These are phyloP conservation scores for Salpingus planirostris DNA, from an alignment of 2,888 invertebrate species.

Conservation along the genomic window DNA sequence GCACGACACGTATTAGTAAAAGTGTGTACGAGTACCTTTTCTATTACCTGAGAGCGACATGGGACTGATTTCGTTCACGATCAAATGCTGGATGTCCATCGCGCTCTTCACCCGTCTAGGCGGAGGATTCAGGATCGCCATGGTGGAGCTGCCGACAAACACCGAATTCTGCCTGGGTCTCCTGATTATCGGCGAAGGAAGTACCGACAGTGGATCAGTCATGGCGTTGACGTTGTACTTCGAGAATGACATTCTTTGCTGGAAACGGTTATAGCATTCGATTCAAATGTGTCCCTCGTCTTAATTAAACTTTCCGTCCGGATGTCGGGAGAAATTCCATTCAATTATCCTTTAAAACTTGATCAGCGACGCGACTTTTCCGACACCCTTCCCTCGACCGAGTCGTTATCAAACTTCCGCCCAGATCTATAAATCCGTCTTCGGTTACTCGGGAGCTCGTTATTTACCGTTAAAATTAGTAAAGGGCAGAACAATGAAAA, in stretches of 20 bases:
- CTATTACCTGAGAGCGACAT: constrained; percentile 28
- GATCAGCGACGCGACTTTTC: no score
- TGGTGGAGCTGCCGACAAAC: constrained; percentile 64
- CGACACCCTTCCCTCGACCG: no score
- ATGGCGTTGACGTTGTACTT: constrained; percentile 59
- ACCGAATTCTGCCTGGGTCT: constrained; percentile 74
- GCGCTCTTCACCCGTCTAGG: constrained; percentile 75
- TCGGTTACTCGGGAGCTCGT: no score
- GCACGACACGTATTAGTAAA: no score
- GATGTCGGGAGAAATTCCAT: no score
- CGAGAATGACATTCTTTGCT: constrained; percentile 63
- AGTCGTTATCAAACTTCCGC: no score
- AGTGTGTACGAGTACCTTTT: constrained; percentile 10
- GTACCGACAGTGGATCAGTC: constrained; percentile 42
- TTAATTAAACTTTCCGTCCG: no score
- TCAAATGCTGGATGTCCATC: constrained; percentile 70
- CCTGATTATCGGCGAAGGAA: constrained; percentile 37
- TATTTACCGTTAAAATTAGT: no score
- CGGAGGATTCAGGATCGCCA: constrained; percentile 58
- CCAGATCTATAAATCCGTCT: no score
- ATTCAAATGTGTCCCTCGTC: no score
- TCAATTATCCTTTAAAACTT: no score
- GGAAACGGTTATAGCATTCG: constrained; percentile 32
- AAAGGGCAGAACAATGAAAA: no score
- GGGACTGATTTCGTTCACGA: constrained; percentile 44